A percentile compares a stretch with the other conserved stretches of the same genome.
Conservation (phyloP, 1,140 invertebrate genomes). For the Danaus melanippus region DNA sequence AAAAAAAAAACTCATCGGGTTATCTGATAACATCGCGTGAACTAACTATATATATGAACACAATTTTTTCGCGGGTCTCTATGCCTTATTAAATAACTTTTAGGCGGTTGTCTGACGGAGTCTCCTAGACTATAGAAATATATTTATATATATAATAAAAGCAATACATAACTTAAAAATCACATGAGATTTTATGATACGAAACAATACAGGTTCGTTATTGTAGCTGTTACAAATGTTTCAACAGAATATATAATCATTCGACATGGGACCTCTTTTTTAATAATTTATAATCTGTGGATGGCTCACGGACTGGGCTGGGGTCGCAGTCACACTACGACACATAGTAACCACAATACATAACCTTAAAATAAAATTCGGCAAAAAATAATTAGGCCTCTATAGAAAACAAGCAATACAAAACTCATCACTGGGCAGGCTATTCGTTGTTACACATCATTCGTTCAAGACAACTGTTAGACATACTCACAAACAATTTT, state of each 20-base stretch:
- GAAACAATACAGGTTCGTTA: background rate
- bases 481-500: too few relatives aligned
- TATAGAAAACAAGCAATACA: background rate
- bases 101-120: conserved; percentile 24
- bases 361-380: background rate
- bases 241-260: background rate
- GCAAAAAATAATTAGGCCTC: conserved; percentile 7
- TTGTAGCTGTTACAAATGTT: background rate
- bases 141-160: too few relatives aligned
- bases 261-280: background rate
- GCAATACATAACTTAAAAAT: too few relatives aligned
- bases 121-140: too few relatives aligned
- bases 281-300: conserved; percentile 1
- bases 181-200: background rate
- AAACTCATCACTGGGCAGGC: too few relatives aligned
- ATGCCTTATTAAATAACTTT: conserved; percentile 22
- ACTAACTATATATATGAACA: conserved; percentile 24
- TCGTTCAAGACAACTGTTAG: too few relatives aligned
- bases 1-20: background rate
- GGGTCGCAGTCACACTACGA: conserved; percentile 11
- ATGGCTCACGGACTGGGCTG: conserved; percentile 23
- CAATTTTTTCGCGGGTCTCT: conserved; percentile 21
- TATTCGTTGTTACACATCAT: too few relatives aligned
- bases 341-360: background rate
- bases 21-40: too few relatives aligned